Evolutionary conservation across 2,113 vertebrate species (phyloP).

Genomic region (Boulengeromyrus knoepffleri): DNA sequence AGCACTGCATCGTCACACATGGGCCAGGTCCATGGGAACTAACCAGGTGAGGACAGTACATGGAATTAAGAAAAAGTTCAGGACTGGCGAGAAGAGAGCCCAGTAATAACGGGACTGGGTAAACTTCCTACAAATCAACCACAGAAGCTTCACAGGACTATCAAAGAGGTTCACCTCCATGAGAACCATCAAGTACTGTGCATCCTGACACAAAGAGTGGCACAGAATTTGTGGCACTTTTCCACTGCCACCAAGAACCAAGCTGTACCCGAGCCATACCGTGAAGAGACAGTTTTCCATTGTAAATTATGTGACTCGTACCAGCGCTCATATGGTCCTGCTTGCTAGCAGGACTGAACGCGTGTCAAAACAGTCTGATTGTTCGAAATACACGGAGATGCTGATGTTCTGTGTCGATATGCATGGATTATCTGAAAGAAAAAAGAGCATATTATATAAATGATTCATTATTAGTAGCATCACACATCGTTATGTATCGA

Average conservation of each 20-base stretch:
- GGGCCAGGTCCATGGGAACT: background rate
- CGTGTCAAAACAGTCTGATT: background rate
- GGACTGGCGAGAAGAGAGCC: background rate
- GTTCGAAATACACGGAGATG: background rate
- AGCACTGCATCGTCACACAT: background rate
- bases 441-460: background rate
- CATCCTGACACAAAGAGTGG: background rate
- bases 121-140: background rate
- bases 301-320: background rate
- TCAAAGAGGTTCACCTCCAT: background rate
- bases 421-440: background rate
- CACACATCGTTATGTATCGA: background rate
- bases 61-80: background rate
- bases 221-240: background rate
- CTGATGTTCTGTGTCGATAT: background rate
- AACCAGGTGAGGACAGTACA: background rate
- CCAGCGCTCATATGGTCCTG: background rate
- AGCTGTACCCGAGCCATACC: background rate
- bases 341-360: background rate
- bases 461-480: background rate
- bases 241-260: background rate
- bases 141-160: background rate
- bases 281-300: background rate
- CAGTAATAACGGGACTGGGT: background rate
- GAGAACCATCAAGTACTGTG: background rate